Percentiles rank a stretch among this genome's conserved stretches.
Conservation (phyloP, 2,888 invertebrate genomes). For the Drosophila longiperda region DNA sequence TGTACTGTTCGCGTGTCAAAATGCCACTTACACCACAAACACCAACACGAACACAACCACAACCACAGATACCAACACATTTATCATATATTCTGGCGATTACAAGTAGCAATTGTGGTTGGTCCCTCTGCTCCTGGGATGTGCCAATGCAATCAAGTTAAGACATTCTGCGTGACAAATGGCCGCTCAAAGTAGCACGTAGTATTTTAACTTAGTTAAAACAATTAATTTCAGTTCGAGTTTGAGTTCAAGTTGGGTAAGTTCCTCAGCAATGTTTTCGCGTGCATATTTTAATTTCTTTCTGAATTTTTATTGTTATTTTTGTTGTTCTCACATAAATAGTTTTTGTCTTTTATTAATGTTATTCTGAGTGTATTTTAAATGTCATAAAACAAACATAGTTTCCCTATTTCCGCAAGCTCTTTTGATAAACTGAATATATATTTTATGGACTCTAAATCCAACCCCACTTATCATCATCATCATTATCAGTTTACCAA, state of each 20-base stretch:
- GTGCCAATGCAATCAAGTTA: constrained; percentile 51
- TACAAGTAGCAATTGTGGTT: constrained; percentile 27
- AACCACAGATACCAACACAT: neutral
- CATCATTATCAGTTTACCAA: constrained; percentile 36
- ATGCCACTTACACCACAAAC: constrained; percentile 15
- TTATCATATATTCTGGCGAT: constrained; percentile 27
- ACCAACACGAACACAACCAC: neutral
- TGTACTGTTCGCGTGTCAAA: constrained; percentile 58
- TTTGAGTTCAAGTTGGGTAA: neutral
- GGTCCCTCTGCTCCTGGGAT: neutral
- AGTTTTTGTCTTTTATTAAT: constrained; percentile 47
- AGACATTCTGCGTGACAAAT: constrained; percentile 45
- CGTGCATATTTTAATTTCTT: constrained; percentile 20
- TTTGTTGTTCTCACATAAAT: constrained; percentile 26
- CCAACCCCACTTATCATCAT: constrained; percentile 16
- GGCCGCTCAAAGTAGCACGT: constrained; percentile 30
- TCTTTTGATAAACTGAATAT: constrained; percentile 6
- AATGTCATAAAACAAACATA: constrained; percentile 19
- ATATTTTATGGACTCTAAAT: constrained; percentile 7
- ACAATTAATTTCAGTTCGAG: constrained; percentile 42
- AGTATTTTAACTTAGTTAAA: constrained; percentile 16
- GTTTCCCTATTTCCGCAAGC: neutral
- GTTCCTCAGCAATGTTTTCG: constrained; percentile 5
- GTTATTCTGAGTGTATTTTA: constrained; percentile 54
- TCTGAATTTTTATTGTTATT: neutral